Base-by-base conservation (phyloP, 1,140 invertebrate genomes). In the Cyclina sinensis region DNA sequence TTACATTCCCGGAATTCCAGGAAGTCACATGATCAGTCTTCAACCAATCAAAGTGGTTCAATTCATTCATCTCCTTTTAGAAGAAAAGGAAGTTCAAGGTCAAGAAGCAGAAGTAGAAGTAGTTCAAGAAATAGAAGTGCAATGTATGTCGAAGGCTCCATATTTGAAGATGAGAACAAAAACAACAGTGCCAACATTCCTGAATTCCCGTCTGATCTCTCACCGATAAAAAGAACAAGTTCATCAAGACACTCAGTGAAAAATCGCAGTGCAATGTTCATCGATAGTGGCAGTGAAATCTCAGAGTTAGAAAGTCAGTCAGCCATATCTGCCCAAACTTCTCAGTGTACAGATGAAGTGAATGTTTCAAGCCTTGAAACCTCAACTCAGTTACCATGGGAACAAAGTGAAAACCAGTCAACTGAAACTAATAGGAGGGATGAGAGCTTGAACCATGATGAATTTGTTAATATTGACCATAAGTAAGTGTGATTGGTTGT, bases 391-490 rank as follows among this genome's bases (percentile, higher is more conserved):
- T 87, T 87, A 43, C 85, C 85, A 54, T 87, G 85, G 85, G 85
- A 87, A 78, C 18, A 78, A 51, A 48, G 51, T 27, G 74, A 32
- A 24, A 70, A 65, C 21, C 39, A 84, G 30, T 78, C 48, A 16
- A 1, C 16, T 32, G 74, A 78, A 32, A 51, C 48, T 0, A 54
- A n/a, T 51, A 78, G 30, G 24, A 79, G 37, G 46, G 51, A 87
- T 80, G 85, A 87, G 37, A 80, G 74, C 70, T 73, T 87, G 32
- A 87, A 79, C 46, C 85, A 87, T 79, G 85, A 87, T 32, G 85
- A 87, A 48, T 87, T 87, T 70, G 32, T 79, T 37, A 87, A 87
- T 24, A 87, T 87, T 70, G 85, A 87, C 62, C 85, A 87, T 27
- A 87, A 73, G 85, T 87, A 87, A 74, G 68, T 48, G 21, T 83